A percentile compares a stretch with the other conserved stretches of the same genome.
phyloP scores from a whole-genome alignment of 2,888 invertebrate genomes.

The Candidula unifasciata region DNA sequence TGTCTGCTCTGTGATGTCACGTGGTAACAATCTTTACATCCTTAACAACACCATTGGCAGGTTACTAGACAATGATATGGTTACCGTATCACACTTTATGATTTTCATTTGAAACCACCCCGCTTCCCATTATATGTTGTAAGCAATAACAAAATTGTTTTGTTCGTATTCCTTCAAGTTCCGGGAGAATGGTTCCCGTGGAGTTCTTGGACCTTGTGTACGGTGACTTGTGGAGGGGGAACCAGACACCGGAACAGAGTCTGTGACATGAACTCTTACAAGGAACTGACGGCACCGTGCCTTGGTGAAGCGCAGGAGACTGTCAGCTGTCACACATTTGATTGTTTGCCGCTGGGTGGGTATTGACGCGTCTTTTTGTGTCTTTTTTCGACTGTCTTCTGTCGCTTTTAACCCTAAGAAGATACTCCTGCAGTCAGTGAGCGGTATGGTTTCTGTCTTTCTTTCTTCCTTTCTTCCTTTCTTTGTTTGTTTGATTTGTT shows the following conservation, averaged over 20 bases:
- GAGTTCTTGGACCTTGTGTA: constrained; percentile 67
- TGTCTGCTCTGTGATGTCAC: too few relatives aligned
- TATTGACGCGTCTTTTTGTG: neutral
- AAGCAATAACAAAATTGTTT: too few relatives aligned
- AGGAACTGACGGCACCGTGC: constrained; percentile 70
- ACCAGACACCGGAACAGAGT: constrained; percentile 61
- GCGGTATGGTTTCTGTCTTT: too few relatives aligned
- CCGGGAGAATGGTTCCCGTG: constrained; percentile 72
- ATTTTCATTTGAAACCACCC: too few relatives aligned
- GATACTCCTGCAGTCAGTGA: neutral
- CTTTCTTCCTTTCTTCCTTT: too few relatives aligned
- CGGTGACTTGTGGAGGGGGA: constrained; percentile 69
- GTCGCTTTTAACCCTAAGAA: neutral
- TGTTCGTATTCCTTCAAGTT: constrained; percentile 56
- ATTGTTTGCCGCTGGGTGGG: constrained; percentile 66
- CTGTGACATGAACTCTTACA: constrained; percentile 68
- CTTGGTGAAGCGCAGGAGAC: constrained; percentile 59
- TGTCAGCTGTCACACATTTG: constrained; percentile 65
- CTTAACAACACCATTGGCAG: too few relatives aligned
- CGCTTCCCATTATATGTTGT: too few relatives aligned
- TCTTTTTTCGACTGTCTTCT: neutral
- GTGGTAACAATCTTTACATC: too few relatives aligned
- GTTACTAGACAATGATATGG: too few relatives aligned
- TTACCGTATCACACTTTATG: too few relatives aligned
- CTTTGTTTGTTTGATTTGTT: too few relatives aligned